Base-by-base conservation (phyloP, 2,888 invertebrate species). In the Ceratothoa steindachneri region DNA sequence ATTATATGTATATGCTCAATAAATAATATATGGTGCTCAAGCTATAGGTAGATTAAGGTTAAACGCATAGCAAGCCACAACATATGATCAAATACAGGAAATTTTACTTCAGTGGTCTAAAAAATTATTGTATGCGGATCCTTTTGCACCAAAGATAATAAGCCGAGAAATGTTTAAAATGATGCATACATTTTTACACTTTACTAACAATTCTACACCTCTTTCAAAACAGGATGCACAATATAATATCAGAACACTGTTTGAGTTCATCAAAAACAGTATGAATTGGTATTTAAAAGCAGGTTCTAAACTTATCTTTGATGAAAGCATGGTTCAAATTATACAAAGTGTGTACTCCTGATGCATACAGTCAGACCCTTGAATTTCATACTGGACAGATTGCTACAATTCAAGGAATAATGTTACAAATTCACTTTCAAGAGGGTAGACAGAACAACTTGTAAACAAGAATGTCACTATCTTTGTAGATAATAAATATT, bases 141-240 rank as follows among this genome's bases (percentile, higher is more conserved):
- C 52, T 15, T 70, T 74, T 74, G 74, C 51, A 53, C 65, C 74
- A 65, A 65, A 74, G 65, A 28, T 70, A 28, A 74, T 74, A 69
- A 55, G 69, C n/a, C 5, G 66, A 28, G 67, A 68, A 66, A 74
- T 30, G 19, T 70, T 74, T 70, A 29, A 66, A 19, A 15, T 70
- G 51, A 28, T 74, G 2, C 53, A 22, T 7, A 66, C 27, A 30
- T 70, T 69, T 30, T 28, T 74, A 5, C 67, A 74, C 30, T 72
- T 72, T 41, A 67, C n/a, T 1, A 53, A 72, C 27, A 72, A 72
- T 30, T 12, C 67, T 30, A 55, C 9, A 29, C 24, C 55, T 7
- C 55, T 28, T 53, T n/a, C 24, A 30, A 7, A 30, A 30, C 30
- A 22, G 2, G 67, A 72, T 30, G 19, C 19, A 27, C 28, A 67